Percentiles rank a stretch among this genome's conserved stretches.
Evolutionary conservation across 1,140 invertebrate species (phyloP).

Genomic region (Zaprionus vittiger): DNA sequence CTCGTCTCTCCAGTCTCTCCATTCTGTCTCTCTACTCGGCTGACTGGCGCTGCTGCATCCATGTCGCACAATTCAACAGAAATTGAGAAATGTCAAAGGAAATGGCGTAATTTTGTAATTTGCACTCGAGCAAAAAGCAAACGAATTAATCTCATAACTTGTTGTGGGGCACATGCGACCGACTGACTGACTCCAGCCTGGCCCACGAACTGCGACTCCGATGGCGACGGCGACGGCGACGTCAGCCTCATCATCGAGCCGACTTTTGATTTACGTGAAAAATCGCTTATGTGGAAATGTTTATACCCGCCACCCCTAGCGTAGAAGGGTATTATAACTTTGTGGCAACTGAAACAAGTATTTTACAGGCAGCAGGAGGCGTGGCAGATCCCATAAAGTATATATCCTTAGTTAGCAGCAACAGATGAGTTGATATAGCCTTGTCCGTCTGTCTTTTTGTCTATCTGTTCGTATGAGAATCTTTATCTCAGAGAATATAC

Average conservation of each 20-base stretch:
- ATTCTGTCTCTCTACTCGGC: not conserved
- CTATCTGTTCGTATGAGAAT: too few species aligned
- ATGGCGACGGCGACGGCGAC: not conserved
- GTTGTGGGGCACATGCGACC: constrained; percentile 42
- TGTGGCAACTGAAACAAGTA: too few species aligned
- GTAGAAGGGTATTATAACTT: too few species aligned
- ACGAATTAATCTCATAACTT: constrained; percentile 75
- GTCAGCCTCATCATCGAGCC: constrained; percentile 54
- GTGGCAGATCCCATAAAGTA: too few species aligned
- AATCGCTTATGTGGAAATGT: constrained; percentile 80
- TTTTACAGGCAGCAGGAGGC: too few species aligned
- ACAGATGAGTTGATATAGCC: too few species aligned
- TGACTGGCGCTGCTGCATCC: constrained; percentile 41
- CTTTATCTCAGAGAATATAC: too few species aligned
- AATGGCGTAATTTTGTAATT: constrained; percentile 81
- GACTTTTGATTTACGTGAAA: constrained; percentile 78
- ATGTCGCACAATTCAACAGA: constrained; percentile 63
- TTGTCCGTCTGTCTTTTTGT: too few species aligned
- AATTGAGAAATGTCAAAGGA: constrained; percentile 78
- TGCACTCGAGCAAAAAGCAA: constrained; percentile 78
- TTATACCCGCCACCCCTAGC: not conserved
- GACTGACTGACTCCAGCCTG: not conserved
- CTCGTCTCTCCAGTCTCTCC: too few species aligned
- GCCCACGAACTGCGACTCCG: not conserved
- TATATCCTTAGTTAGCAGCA: too few species aligned